A percentile compares a stretch with the other conserved stretches of the same genome.
phyloP scores from a whole-genome alignment of 1,140 invertebrate genomes.

The Charaxes varanes region DNA sequence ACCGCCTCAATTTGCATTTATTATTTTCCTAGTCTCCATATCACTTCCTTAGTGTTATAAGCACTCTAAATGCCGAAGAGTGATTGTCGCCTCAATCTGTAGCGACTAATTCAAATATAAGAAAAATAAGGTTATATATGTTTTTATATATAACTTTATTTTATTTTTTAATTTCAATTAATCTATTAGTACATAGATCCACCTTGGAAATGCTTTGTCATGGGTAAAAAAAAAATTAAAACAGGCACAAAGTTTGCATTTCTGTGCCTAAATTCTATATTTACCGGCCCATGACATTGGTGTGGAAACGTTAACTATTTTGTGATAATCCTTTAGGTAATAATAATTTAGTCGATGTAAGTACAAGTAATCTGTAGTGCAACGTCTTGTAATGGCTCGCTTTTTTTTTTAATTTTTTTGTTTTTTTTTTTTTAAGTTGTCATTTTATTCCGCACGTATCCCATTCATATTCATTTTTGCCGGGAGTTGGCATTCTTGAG shows the following conservation, averaged over 20 bases:
- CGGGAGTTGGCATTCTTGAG: constrained; percentile 61
- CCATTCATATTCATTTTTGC: constrained; percentile 75
- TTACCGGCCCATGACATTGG: constrained; percentile 9
- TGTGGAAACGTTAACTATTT: too few species aligned
- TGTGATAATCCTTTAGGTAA: constrained; percentile 18
- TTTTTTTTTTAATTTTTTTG: too few species aligned
- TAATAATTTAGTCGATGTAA: constrained; percentile 28
- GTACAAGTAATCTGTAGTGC: constrained; percentile 64
- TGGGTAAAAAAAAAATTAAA: too few species aligned
- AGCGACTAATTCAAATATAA: too few species aligned
- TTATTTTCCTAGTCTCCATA: constrained; percentile 50
- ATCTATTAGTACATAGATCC: constrained; percentile 27
- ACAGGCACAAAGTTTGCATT: too few species aligned
- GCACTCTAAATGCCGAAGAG: constrained; percentile 68
- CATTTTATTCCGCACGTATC: constrained; percentile 74
- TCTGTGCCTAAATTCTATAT: too few species aligned
- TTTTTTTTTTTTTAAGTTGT: constrained; percentile 60
- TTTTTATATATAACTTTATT: too few species aligned
- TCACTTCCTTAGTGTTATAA: constrained; percentile 61
- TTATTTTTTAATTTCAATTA: too few species aligned
- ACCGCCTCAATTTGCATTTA: constrained; percentile 33
- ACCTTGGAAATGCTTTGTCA: constrained; percentile 27
- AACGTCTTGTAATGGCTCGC: constrained; percentile 64
- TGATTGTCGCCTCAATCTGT: constrained; percentile 57
- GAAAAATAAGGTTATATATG: too few species aligned